Conservation (phyloP, 53 echinoderm and acorn worm species). For the Echinometra lucunter region DNA sequence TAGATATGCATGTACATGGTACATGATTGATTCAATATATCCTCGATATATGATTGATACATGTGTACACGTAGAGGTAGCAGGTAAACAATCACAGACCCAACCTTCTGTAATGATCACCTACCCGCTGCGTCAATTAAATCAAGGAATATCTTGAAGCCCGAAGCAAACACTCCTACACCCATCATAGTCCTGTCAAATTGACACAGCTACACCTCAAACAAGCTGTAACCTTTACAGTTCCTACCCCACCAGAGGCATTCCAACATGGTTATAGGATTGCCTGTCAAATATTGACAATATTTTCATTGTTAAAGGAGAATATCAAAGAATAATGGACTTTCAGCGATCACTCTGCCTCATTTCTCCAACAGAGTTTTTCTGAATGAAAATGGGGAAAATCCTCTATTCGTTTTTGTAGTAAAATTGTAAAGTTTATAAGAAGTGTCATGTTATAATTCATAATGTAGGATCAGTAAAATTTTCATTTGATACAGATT, state of each 20-base stretch:
- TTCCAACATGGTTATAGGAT: conserved; percentile 22
- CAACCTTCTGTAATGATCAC: not conserved
- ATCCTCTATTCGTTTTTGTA: too few species aligned
- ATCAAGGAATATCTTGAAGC: not conserved
- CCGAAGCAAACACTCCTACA: conserved; percentile 36
- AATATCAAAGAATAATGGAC: not conserved
- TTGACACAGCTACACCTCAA: conserved; percentile 41
- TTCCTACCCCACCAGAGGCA: not conserved
- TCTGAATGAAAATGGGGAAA: too few species aligned
- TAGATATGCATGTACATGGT: too few species aligned
- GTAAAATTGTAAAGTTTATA: too few species aligned
- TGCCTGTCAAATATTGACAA: conserved; percentile 25
- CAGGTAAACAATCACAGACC: not conserved
- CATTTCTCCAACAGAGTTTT: too few species aligned
- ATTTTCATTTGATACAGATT: too few species aligned
- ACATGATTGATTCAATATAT: too few species aligned
- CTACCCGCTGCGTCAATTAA: not conserved
- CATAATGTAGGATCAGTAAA: too few species aligned
- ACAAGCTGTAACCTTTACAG: conserved; percentile 28
- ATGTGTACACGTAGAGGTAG: conserved; percentile 36
- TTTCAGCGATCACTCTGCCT: not conserved
- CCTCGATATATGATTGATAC: conserved; percentile 22
- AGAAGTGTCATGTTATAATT: too few species aligned
- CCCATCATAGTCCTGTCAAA: conserved; percentile 14
- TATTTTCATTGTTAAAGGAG: conserved; percentile 7